A percentile compares a stretch with the other conserved stretches of the same genome.
phyloP scores from a whole-genome alignment of 2,797 vertebrate species.

The Pseudotriccus pelzelni region DNA sequence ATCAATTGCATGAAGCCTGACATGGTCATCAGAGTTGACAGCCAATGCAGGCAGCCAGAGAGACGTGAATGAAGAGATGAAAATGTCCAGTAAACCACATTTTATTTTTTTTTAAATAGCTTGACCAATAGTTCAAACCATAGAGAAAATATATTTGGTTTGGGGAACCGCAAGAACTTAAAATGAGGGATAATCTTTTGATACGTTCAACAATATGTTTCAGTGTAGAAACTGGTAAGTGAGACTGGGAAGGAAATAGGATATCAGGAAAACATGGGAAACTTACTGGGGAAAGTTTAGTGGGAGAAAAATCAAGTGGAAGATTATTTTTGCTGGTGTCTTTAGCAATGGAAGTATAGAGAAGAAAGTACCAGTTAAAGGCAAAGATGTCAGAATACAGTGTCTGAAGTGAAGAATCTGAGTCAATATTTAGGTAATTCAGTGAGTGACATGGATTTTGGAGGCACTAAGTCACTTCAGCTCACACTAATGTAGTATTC shows the following conservation, averaged over 20 bases:
- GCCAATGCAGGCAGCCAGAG: background rate
- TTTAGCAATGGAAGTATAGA: background rate
- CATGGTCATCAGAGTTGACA: background rate
- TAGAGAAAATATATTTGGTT: background rate
- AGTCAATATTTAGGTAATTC: background rate
- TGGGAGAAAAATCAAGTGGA: background rate
- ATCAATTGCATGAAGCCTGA: background rate
- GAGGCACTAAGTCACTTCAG: background rate
- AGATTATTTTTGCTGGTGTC: background rate
- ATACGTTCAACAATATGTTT: background rate
- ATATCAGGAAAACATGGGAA: background rate
- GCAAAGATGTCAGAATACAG: background rate
- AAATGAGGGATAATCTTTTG: background rate
- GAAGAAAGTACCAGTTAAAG: background rate
- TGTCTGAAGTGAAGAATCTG: background rate
- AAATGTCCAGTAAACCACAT: background rate
- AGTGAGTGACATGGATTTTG: background rate
- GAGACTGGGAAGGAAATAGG: background rate
- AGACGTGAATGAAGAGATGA: background rate
- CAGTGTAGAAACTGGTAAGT: background rate
- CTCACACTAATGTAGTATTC: background rate
- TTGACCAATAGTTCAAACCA: background rate
- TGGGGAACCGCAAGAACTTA: background rate
- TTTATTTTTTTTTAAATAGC: background rate
- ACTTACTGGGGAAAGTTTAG: background rate